A percentile compares a stretch with the other conserved stretches of the same genome.
phyloP scores from a whole-genome alignment of 2,888 invertebrate genomes.

The Neoscelio sp. region DNA sequence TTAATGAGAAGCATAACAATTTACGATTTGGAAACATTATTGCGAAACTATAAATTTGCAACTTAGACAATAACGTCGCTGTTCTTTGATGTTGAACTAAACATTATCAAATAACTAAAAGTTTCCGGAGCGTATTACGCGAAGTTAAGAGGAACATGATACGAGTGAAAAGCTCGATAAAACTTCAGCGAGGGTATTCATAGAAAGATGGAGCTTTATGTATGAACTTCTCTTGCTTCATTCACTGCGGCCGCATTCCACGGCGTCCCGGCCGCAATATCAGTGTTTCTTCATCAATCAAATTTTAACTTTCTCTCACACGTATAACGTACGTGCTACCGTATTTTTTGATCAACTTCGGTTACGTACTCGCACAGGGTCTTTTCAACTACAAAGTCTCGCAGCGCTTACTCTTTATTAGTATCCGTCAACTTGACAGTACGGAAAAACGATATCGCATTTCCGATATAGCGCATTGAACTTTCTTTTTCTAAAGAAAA shows the following conservation, averaged over 20 bases:
- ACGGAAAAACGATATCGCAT: conserved; percentile 21
- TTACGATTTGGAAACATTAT: conserved; percentile 11
- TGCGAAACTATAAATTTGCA: conserved; percentile 12
- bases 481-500: conserved; percentile 6
- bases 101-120: conserved; percentile 45
- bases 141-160: conserved; percentile 45
- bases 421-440: conserved; percentile 36
- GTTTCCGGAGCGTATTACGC: conserved; percentile 45
- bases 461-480: conserved; percentile 14
- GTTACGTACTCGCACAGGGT: background rate
- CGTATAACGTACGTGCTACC: conserved; percentile 29
- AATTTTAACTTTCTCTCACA: conserved; percentile 47
- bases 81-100: conserved; percentile 38
- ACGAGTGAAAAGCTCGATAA: conserved; percentile 45
- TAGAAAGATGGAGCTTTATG: conserved; percentile 49
- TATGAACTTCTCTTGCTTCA: conserved; percentile 47
- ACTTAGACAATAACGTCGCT: conserved; percentile 33
- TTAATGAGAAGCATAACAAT: conserved; percentile 6
- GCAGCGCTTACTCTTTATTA: conserved; percentile 42
- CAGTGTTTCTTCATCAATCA: conserved; percentile 54
- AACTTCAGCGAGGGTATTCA: conserved; percentile 33
- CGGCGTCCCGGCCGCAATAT: conserved; percentile 23
- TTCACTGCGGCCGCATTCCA: conserved; percentile 36
- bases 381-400: conserved; percentile 12
- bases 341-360: conserved; percentile 41